These are phyloP conservation scores for Rhabdomys pumilio DNA, from an alignment of 2,797 vertebrate species.

Conservation along the genomic window DNA sequence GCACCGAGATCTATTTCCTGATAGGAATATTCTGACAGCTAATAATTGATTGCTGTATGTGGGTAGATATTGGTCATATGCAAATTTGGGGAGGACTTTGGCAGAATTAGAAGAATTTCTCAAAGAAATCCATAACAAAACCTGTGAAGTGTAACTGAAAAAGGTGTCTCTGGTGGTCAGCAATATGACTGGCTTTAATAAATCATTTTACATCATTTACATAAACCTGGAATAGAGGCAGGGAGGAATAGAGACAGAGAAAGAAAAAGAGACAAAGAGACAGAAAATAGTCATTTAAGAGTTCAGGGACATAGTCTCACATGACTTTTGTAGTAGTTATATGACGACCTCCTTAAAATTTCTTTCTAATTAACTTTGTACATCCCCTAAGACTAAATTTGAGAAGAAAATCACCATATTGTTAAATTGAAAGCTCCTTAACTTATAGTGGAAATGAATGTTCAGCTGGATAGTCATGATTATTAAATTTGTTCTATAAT, in stretches of 20 bases:
- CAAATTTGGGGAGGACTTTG: not conserved
- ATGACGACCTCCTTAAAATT: not conserved
- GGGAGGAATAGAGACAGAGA: too few species aligned
- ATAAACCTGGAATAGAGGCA: not conserved
- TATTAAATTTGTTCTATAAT: not conserved
- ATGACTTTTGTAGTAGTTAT: not conserved
- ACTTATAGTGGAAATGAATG: not conserved
- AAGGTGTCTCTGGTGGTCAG: not conserved
- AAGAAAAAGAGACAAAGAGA: not conserved
- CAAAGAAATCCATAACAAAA: not conserved
- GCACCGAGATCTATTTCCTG: not conserved
- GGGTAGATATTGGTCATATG: not conserved
- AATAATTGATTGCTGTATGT: not conserved
- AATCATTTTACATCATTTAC: not conserved
- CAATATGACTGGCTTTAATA: not conserved
- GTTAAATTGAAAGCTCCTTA: not conserved
- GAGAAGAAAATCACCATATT: not conserved
- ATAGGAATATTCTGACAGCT: not conserved
- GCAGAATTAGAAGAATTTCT: not conserved
- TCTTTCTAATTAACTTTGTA: not conserved
- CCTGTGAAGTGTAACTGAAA: not conserved
- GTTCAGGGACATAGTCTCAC: not conserved
- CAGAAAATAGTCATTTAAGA: not conserved
- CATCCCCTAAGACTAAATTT: not conserved
- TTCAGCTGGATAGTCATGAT: not conserved